Conservation (phyloP, 2,797 vertebrate genomes). For the Percopsis omiscomaycus region DNA sequence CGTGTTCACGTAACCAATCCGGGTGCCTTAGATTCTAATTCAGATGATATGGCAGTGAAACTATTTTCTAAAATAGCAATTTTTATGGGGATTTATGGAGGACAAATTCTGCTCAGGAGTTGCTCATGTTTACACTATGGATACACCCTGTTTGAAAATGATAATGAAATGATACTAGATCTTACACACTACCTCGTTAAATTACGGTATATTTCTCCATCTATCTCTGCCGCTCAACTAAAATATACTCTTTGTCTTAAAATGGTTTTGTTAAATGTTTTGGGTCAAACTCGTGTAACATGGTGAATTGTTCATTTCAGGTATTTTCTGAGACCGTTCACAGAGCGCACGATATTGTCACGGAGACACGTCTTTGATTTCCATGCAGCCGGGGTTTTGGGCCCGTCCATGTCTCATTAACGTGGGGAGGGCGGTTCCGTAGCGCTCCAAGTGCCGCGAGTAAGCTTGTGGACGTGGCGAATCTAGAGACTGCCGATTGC, state of each 20-base stretch:
- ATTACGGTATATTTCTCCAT: slow-evolving; percentile 7
- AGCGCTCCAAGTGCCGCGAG: slow-evolving; percentile 42
- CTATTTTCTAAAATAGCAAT: too few relatives aligned
- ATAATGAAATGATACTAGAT: too few relatives aligned
- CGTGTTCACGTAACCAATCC: too few relatives aligned
- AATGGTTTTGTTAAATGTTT: slow-evolving; percentile 58
- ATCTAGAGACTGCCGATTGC: slow-evolving; percentile 25
- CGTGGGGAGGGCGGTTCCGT: slow-evolving; percentile 12
- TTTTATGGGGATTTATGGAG: too few relatives aligned
- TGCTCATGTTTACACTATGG: too few relatives aligned
- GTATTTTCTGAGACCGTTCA: slow-evolving; percentile 28
- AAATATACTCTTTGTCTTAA: slow-evolving; percentile 43
- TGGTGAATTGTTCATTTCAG: slow-evolving; percentile 22
- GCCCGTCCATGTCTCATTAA: slow-evolving; percentile 52
- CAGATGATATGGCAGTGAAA: too few relatives aligned
- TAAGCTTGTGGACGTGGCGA: slow-evolving; percentile 27
- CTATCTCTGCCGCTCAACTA: slow-evolving; percentile 31
- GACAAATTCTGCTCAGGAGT: too few relatives aligned
- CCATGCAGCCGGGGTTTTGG: slow-evolving; percentile 32
- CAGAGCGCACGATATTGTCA: too few relatives aligned
- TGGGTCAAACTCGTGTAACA: slow-evolving; percentile 41
- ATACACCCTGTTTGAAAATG: too few relatives aligned
- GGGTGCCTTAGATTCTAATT: too few relatives aligned
- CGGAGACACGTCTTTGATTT: slow-evolving; percentile 45
- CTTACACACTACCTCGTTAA: too few relatives aligned